These are phyloP conservation scores for Enteromius unitaeniatus DNA, from an alignment of 2,797 vertebrate genomes.

Conservation along the genomic window DNA sequence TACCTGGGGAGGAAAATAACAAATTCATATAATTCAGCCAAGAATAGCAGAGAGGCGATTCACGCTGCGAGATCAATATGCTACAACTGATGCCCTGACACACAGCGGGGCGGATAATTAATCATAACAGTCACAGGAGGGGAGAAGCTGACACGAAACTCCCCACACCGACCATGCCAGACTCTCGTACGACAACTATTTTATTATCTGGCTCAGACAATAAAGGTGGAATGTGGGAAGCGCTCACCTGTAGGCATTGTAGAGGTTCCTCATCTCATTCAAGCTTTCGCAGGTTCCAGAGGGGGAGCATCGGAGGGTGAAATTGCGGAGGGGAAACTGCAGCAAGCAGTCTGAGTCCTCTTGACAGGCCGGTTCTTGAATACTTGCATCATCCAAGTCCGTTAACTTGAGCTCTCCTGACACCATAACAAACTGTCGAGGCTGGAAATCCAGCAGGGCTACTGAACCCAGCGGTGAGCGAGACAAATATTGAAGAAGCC, in stretches of 20 bases:
- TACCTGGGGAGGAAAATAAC: conserved; percentile 77
- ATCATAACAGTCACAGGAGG: conserved; percentile 37
- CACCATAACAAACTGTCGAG: conserved; percentile 90
- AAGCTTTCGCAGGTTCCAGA: conserved; percentile 80
- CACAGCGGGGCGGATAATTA: conserved; percentile 42
- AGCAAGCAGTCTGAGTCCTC: conserved; percentile 82
- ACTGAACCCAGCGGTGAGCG: conserved; percentile 89
- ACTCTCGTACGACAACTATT: conserved; percentile 44
- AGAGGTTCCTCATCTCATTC: conserved; percentile 91
- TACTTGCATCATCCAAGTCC: conserved; percentile 88
- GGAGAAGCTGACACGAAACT: background rate
- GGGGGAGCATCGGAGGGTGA: conserved; percentile 78
- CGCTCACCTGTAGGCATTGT: conserved; percentile 89
- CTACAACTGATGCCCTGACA: conserved; percentile 24
- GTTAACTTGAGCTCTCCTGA: conserved; percentile 89
- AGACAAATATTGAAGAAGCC: conserved; percentile 88
- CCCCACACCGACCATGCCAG: conserved; percentile 1
- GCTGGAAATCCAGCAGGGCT: conserved; percentile 91
- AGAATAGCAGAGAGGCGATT: conserved; percentile 3
- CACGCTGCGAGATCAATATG: conserved; percentile 27
- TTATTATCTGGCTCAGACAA: conserved; percentile 45
- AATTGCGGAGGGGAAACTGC: conserved; percentile 85
- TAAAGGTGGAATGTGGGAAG: conserved; percentile 53
- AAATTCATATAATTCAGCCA: conserved; percentile 16
- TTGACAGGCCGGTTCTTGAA: conserved; percentile 77